Percentiles rank a stretch among this genome's conserved stretches.
phyloP scores from a whole-genome alignment of 1,140 invertebrate genomes.

The Sesamia nonagrioides region DNA sequence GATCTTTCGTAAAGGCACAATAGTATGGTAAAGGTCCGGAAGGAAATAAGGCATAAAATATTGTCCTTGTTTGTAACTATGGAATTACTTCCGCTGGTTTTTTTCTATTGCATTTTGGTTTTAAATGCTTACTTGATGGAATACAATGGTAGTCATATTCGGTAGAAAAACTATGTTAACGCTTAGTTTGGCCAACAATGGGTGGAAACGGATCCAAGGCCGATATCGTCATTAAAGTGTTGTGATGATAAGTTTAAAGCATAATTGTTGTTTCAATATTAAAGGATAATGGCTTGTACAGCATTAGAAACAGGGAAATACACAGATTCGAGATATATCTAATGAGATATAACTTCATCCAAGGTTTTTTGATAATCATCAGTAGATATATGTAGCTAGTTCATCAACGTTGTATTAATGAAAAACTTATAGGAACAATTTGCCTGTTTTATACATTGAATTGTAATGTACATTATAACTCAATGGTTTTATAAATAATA shows the following conservation, averaged over 20 bases:
- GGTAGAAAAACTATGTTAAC: slow-evolving; percentile 45
- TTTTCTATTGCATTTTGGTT: slow-evolving; percentile 46
- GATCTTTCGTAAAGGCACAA: slow-evolving; percentile 28
- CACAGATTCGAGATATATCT: neutral
- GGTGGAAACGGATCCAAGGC: slow-evolving; percentile 49
- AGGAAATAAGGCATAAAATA: slow-evolving; percentile 54
- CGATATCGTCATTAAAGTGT: slow-evolving; percentile 37
- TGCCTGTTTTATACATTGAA: too few species aligned
- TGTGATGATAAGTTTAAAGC: slow-evolving; percentile 45
- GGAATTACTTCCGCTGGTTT: slow-evolving; percentile 50
- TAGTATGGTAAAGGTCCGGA: too few species aligned
- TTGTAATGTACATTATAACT: too few species aligned
- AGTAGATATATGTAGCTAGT: neutral
- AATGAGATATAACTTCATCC: slow-evolving; percentile 1
- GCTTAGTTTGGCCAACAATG: slow-evolving; percentile 45
- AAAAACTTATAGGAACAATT: neutral
- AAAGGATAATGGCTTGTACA: slow-evolving; percentile 36
- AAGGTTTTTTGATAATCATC: slow-evolving; percentile 6
- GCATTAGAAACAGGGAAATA: slow-evolving; percentile 22
- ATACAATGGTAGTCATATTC: slow-evolving; percentile 49
- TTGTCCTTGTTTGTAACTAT: slow-evolving; percentile 44
- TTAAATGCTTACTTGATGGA: slow-evolving; percentile 39
- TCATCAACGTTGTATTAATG: neutral
- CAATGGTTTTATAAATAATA: too few species aligned
- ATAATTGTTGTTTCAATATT: slow-evolving; percentile 44